Evolutionary conservation across 2,113 vertebrate genomes (phyloP).

Genomic region (Naja naja): DNA sequence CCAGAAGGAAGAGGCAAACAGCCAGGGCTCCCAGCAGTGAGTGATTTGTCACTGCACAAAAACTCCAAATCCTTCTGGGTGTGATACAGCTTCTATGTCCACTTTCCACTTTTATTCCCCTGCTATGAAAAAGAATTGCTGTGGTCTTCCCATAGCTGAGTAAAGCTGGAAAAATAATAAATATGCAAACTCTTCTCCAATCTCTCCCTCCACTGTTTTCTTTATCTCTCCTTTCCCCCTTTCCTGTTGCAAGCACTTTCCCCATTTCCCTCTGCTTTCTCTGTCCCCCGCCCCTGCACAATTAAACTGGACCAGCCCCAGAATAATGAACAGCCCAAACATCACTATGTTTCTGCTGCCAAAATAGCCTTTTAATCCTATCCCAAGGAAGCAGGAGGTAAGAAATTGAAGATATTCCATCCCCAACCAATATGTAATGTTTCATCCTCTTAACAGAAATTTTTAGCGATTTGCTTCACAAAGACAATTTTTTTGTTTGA

Average conservation of each 20-base stretch:
- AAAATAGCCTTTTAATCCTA: background rate
- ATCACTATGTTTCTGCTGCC: background rate
- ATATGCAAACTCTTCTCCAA: background rate
- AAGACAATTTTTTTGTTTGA: background rate
- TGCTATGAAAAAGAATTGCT: background rate
- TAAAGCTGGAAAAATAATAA: background rate
- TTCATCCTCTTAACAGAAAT: background rate
- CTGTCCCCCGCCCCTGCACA: background rate
- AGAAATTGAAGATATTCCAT: background rate
- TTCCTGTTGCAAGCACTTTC: background rate
- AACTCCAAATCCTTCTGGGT: background rate
- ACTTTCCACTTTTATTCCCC: background rate
- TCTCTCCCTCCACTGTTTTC: background rate
- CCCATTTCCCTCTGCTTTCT: background rate
- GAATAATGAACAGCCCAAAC: background rate
- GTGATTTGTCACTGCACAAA: conserved; percentile 16
- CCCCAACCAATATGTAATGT: background rate
- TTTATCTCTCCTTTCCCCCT: background rate
- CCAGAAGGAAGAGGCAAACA: conserved; percentile 34
- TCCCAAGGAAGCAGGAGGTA: background rate
- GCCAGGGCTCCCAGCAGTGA: conserved; percentile 18
- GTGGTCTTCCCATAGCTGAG: background rate
- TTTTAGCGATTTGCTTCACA: background rate
- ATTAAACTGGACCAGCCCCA: background rate
- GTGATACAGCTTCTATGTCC: background rate